Base-by-base conservation (phyloP, 92 coral and sea anemone genomes). In the Heliopora coerulea region DNA sequence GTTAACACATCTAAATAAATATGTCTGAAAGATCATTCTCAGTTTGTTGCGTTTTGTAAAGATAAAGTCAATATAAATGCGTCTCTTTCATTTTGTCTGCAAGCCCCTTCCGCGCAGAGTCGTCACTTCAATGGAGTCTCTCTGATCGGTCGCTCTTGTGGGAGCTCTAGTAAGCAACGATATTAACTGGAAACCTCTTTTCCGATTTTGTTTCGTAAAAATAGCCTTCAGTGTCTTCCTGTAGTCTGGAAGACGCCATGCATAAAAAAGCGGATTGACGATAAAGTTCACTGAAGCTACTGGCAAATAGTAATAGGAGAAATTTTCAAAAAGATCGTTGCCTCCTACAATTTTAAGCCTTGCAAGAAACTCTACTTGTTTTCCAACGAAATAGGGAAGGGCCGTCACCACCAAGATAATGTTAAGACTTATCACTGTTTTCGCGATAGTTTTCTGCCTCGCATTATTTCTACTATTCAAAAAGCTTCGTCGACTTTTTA, bases 311-410 rank as follows among this genome's bases (percentile, higher is more conserved):
- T 49, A 49, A 49, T 68, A 7, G 0, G 63, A 2, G 20, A 70
- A 50, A 5, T 12, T 5, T 11, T 24, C 3, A 0, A 37, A 4
- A 56, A 26, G 12, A 19, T 11, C 1, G 5, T 12, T 5, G 14
- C 23, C 3, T 6, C 12, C 23, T 59, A 46, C 27, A 21, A 20
- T 6, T 18, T 48, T 56, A 3, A 24, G 57, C 0, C 24, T 49
- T 15, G 0, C 28, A 23, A 49, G 29, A 19, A 46, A 68, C 61
- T 68, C 75, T 23, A 68, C 1, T 17, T 68, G 75, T 24, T 68
- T 68, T 0, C 42, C 75, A 68, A 68, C 75, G n/a, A 68, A 68
- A 56, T 68, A 50, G 8, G 75, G 75, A 7, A 68, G 49, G 19
- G 75, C 75, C n/a, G 75, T 68, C 12, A 33, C 44, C 1, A 68